Evolutionary conservation across 2,797 vertebrate genomes (phyloP), one percentile per base, ranked within the genome.

Genomic region (Melanotaenia trifasciata): DNA sequence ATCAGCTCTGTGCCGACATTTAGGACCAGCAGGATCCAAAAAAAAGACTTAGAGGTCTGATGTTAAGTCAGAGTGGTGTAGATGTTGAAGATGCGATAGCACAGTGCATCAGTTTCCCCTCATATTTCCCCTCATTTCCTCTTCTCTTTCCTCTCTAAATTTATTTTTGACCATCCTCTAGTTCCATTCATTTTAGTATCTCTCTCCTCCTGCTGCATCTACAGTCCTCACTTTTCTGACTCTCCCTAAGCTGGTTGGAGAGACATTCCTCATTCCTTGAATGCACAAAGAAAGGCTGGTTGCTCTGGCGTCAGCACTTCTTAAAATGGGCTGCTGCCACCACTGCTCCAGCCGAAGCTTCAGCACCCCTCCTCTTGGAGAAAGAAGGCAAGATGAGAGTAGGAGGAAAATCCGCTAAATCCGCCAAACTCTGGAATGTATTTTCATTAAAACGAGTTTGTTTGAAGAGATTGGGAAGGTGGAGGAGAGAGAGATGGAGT

Each of bases 361-460:
- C 50, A 26, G 22, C 50, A 53, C 50, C 74, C 20, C 18, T 28
- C 36, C 26, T 72, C 84, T 83, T 73, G 74, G 59, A 80, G 75
- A 81, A 81, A 70, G 84, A 77, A 68, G 51, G 57, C 64, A 58
- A 78, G 84, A 86, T 84, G 84, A 86, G 80, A 88, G 85, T 65
- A 73, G 74, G 80, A 87, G 85, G 83, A 88, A 93, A 94, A 94
- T 91, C 90, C 67, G 45, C 83, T 89, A 92, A 93, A 90, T 91
- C 89, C 83, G 61, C 83, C 86, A 92, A 93, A 92, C 81, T 87
- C 79, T 74, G 92, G 89, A 92, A 93, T 90, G 91, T 89, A 85
- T 92, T 93, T 94, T 93, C 90, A 91, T 93, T 94, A 94, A 89
- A 92, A 89, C 80, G 76, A 86, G 92, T 90, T 92, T 86, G 83